Conservation (phyloP, 2,888 invertebrate genomes). For the Neoitamus cyanurus region DNA sequence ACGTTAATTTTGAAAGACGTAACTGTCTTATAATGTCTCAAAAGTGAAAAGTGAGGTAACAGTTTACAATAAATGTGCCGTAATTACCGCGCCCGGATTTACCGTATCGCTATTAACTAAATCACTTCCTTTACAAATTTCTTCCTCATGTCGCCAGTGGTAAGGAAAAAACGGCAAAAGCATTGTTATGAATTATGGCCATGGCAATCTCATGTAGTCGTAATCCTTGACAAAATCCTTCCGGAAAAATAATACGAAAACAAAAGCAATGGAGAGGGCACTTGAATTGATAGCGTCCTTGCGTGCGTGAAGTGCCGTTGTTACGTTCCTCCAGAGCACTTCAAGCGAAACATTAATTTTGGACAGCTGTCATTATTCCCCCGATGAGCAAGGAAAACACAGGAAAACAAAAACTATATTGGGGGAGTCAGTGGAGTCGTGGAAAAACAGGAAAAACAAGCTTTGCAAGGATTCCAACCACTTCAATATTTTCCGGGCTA, state of each 20-base stretch:
- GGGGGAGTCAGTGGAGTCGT: neutral
- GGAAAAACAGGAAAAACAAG: neutral
- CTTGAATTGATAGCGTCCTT: conserved; percentile 5
- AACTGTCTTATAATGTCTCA: neutral
- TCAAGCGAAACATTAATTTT: neutral
- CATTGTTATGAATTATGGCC: neutral
- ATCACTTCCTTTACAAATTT: neutral
- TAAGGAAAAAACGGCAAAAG: neutral
- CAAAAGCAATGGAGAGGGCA: neutral
- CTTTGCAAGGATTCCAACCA: neutral
- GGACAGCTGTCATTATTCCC: conserved; percentile 1
- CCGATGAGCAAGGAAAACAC: neutral
- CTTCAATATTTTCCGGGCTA: neutral
- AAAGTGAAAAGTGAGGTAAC: neutral
- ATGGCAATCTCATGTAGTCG: neutral
- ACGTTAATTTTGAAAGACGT: neutral
- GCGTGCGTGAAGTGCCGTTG: neutral
- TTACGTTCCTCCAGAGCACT: neutral
- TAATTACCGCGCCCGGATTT: neutral
- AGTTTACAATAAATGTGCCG: neutral
- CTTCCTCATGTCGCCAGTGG: neutral
- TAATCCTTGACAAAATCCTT: conserved; percentile 5
- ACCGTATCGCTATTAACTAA: neutral
- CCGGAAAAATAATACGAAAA: neutral
- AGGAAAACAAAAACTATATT: neutral